Evolutionary conservation across 2,797 vertebrate genomes (phyloP).

Genomic region (Hybognathus amarus): DNA sequence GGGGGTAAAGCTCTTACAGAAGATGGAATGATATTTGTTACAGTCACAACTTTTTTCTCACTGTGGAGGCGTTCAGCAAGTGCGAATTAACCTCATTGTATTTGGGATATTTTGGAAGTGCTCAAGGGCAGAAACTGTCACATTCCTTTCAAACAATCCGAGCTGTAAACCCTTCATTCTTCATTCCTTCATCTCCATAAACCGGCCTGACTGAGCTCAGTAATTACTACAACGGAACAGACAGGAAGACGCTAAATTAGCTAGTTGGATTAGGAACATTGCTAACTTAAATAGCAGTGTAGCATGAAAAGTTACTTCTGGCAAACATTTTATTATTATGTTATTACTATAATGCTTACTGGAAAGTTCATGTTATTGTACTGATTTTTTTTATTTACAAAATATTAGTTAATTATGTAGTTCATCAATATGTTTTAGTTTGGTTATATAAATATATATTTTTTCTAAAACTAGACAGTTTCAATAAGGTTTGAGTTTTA

Average conservation of each 20-base stretch:
- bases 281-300: background rate
- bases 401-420: no score
- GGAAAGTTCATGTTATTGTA: no score
- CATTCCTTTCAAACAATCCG: slow-evolving; percentile 43
- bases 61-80: slow-evolving; percentile 17
- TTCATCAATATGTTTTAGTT: no score
- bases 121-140: slow-evolving; percentile 41
- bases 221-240: slow-evolving; percentile 44
- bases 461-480: no score
- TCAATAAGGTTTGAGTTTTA: no score
- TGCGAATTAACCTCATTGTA: slow-evolving; percentile 51
- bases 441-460: no score
- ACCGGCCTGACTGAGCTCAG: slow-evolving; percentile 33
- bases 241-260: background rate
- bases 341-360: no score
- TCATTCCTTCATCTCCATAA: slow-evolving; percentile 6
- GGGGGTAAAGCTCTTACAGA: background rate
- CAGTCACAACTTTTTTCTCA: slow-evolving; percentile 13
- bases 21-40: slow-evolving; percentile 16
- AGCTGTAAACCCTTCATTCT: slow-evolving; percentile 32
- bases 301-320: background rate
- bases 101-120: slow-evolving; percentile 52
- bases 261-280: background rate
- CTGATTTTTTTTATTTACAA: no score
- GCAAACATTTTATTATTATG: no score